Evolutionary conservation across 2,113 vertebrate species (phyloP).

Genomic region (Tragelaphus strepsiceros): DNA sequence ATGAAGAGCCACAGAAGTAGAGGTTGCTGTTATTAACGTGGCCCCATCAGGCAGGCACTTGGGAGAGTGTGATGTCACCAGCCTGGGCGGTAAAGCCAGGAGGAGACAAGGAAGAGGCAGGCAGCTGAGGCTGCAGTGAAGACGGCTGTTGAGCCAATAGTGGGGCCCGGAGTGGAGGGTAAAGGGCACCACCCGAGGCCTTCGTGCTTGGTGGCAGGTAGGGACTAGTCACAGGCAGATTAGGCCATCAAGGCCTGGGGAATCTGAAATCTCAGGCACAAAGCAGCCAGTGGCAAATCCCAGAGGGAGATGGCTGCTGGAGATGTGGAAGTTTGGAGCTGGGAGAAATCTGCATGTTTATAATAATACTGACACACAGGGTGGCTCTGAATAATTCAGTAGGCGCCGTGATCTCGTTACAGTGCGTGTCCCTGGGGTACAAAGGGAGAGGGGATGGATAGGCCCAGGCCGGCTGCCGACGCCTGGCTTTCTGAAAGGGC

Average conservation of each 20-base stretch:
- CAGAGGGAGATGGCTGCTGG: not conserved
- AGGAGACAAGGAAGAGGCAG: not conserved
- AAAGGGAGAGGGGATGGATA: constrained; percentile 59
- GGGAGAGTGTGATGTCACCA: constrained; percentile 20
- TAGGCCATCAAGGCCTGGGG: not conserved
- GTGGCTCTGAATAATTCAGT: constrained; percentile 74
- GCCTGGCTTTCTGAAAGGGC: constrained; percentile 62
- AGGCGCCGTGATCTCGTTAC: constrained; percentile 63
- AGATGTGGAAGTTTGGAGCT: constrained; percentile 56
- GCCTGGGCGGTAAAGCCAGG: not conserved
- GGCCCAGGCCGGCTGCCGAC: constrained; percentile 2
- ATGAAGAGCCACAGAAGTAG: not conserved
- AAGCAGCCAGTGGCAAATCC: not conserved
- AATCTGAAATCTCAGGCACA: not conserved
- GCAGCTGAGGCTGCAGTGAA: not conserved
- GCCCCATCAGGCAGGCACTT: not conserved
- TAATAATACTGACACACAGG: constrained; percentile 66
- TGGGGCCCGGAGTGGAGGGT: not conserved
- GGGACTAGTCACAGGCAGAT: not conserved
- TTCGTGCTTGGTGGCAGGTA: not conserved
- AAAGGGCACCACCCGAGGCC: not conserved
- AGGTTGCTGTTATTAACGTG: not conserved
- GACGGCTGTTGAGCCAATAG: not conserved
- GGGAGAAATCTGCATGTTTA: constrained; percentile 62
- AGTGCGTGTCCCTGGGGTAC: constrained; percentile 50